A percentile compares a stretch with the other conserved stretches of the same genome.
Evolutionary conservation across 1,140 invertebrate species (phyloP).

Genomic region (Pogonus chalceus): DNA sequence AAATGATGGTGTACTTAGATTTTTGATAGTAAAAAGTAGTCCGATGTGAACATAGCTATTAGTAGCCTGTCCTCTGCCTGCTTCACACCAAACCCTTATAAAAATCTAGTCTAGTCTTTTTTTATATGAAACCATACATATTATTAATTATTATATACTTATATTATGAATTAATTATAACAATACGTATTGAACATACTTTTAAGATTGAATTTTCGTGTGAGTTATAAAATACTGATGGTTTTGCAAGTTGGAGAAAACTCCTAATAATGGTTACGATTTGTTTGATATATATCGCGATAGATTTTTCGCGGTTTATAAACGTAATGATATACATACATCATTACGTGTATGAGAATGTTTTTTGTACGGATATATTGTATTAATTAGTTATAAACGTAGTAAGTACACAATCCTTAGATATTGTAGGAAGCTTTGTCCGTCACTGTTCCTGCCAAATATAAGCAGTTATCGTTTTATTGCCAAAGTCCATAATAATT

Average conservation of each 20-base stretch:
- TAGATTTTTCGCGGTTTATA: neutral
- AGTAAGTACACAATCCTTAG: neutral
- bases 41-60: too few relatives aligned
- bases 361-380: neutral
- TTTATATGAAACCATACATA: constrained; percentile 30
- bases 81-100: constrained; percentile 3
- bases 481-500: constrained; percentile 1
- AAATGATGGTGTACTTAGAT: too few relatives aligned
- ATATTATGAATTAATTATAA: neutral
- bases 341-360: neutral
- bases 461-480: constrained; percentile 12
- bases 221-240: too few relatives aligned
- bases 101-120: constrained; percentile 33
- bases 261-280: too few relatives aligned
- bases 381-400: neutral
- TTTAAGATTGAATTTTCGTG: neutral
- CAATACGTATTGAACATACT: neutral
- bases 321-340: neutral
- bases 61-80: neutral
- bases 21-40: too few relatives aligned
- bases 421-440: constrained; percentile 27
- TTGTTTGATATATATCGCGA: too few relatives aligned
- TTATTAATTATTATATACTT: constrained; percentile 34
- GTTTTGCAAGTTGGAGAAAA: too few relatives aligned
- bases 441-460: constrained; percentile 34